phyloP scores from a whole-genome alignment of 2,113 vertebrate species.

The Tautogolabrus adspersus region DNA sequence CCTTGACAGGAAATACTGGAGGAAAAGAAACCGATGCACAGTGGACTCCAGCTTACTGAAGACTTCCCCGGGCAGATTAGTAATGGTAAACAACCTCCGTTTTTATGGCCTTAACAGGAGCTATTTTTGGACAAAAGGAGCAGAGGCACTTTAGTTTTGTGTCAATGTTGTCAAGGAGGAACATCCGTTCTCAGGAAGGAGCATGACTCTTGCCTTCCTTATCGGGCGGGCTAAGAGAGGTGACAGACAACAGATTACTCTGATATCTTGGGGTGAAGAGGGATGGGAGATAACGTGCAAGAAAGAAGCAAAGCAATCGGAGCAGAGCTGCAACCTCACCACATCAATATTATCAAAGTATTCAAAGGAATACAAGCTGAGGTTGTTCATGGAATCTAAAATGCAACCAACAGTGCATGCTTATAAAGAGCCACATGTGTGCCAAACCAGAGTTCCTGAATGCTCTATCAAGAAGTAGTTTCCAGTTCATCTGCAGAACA shows the following conservation, averaged over 20 bases:
- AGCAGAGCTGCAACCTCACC: constrained; percentile 15
- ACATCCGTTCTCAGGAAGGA: constrained; percentile 62
- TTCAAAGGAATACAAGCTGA: constrained; percentile 13
- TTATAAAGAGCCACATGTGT: background rate
- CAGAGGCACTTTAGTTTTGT: constrained; percentile 38
- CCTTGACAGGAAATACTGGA: constrained; percentile 37
- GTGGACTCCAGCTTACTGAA: constrained; percentile 33
- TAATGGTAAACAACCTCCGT: constrained; percentile 46
- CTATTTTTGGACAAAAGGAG: constrained; percentile 49
- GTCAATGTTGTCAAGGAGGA: constrained; percentile 62
- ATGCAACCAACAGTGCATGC: background rate
- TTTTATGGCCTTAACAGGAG: constrained; percentile 50
- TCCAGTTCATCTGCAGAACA: too few relatives aligned
- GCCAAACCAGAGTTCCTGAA: background rate
- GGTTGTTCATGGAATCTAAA: background rate
- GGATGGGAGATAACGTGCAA: constrained; percentile 33
- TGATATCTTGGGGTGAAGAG: constrained; percentile 32
- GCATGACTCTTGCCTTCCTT: constrained; percentile 64
- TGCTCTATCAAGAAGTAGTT: too few relatives aligned
- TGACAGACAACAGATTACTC: constrained; percentile 70
- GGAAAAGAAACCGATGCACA: background rate
- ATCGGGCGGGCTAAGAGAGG: constrained; percentile 56
- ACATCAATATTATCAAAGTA: constrained; percentile 28
- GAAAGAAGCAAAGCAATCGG: constrained; percentile 22
- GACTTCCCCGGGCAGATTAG: constrained; percentile 34